These are phyloP conservation scores for Nasonia vitripennis DNA, from an alignment of 1,140 invertebrate genomes.

Conservation along the genomic window DNA sequence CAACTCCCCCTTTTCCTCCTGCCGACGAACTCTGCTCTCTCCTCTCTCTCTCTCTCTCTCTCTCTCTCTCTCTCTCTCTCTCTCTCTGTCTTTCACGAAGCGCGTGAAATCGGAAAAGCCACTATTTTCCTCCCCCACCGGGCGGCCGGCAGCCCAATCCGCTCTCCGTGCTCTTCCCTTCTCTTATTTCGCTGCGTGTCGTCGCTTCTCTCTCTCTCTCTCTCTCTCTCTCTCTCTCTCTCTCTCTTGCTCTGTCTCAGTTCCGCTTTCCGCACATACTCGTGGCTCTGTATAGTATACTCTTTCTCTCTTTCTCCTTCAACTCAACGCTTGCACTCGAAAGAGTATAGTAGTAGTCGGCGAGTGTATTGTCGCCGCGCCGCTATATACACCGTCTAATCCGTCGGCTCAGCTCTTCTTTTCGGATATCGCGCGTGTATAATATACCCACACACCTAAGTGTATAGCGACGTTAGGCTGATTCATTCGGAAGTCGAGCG, in stretches of 20 bases:
- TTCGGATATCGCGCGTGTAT: background rate
- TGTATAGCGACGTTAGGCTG: background rate
- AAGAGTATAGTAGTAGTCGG: background rate
- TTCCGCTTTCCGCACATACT: slow-evolving; percentile 46
- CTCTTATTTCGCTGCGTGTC: slow-evolving; percentile 39
- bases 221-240: background rate
- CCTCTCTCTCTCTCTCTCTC: background rate
- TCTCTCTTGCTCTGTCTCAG: slow-evolving; percentile 24
- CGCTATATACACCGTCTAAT: background rate
- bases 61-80: background rate
- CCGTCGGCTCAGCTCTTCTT: background rate
- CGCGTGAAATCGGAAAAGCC: slow-evolving; percentile 47
- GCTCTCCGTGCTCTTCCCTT: slow-evolving; percentile 39
- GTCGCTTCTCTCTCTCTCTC: slow-evolving; percentile 22
- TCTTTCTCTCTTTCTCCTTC: slow-evolving; percentile 18
- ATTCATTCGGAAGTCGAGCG: background rate
- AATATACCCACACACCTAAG: too few relatives aligned
- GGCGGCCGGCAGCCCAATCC: slow-evolving; percentile 26
- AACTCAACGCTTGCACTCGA: background rate
- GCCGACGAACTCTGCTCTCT: background rate
- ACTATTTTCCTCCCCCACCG: slow-evolving; percentile 37
- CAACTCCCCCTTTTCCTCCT: background rate
- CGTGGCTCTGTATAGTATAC: background rate
- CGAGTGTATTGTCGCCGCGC: slow-evolving; percentile 10
- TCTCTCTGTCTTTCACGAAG: background rate